Percentiles rank a stretch among this genome's conserved stretches.
These are phyloP conservation scores for Orthonyx spaldingii DNA, from an alignment of 2,113 vertebrate genomes.

Conservation along the genomic window DNA sequence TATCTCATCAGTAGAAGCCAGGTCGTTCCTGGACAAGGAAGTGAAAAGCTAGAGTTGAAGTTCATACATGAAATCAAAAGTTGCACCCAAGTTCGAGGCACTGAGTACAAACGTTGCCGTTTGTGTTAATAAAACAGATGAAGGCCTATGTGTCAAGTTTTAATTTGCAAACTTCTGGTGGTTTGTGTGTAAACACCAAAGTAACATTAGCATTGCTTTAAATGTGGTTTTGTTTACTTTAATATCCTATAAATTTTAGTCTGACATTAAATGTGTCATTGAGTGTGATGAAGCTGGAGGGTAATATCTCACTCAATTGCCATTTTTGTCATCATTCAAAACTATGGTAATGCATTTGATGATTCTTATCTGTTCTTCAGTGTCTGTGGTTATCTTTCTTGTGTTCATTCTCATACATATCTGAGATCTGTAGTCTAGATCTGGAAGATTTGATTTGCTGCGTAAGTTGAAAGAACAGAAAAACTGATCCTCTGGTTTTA, in stretches of 20 bases:
- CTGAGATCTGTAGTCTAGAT: background rate
- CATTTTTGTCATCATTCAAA: conserved; percentile 33
- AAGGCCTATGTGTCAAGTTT: background rate
- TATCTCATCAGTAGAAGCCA: background rate
- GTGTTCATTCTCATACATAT: conserved; percentile 47
- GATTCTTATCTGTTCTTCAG: conserved; percentile 32
- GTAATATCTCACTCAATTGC: conserved; percentile 16
- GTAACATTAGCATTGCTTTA: conserved; percentile 4
- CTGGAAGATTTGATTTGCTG: conserved; percentile 53
- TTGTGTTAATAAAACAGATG: background rate
- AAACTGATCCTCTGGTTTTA: conserved; percentile 34
- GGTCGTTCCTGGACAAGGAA: background rate
- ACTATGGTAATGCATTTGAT: conserved; percentile 17
- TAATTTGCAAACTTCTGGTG: conserved; percentile 15
- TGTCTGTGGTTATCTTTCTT: conserved; percentile 17
- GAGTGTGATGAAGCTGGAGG: conserved; percentile 24
- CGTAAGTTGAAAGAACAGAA: background rate
- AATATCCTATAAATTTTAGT: background rate
- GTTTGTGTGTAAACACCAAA: conserved; percentile 10
- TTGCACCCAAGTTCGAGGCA: background rate
- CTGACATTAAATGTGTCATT: background rate
- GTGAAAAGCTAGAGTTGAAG: background rate
- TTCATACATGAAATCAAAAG: background rate
- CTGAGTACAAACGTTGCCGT: background rate
- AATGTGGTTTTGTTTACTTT: conserved; percentile 30